Evolutionary conservation across 2,888 invertebrate genomes (phyloP).

Genomic region (Fragum fragum): DNA sequence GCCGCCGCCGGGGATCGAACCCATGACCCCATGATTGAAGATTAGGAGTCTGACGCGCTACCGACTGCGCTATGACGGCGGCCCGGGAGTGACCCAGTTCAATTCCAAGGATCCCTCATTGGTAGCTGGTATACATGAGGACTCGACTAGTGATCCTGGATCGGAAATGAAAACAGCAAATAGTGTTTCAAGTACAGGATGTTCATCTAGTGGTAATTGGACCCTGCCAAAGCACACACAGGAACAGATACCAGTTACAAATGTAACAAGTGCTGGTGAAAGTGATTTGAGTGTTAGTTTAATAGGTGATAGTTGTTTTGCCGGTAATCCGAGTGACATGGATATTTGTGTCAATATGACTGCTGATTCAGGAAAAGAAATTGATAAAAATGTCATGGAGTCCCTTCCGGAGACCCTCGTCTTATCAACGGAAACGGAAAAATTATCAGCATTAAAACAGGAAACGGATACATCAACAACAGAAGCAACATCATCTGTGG

Average conservation of each 20-base stretch:
- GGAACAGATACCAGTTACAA: neutral
- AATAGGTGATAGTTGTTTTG: too few relatives aligned
- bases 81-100: too few relatives aligned
- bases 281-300: too few relatives aligned
- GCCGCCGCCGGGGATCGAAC: too few relatives aligned
- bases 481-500: neutral
- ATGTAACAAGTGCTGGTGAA: too few relatives aligned
- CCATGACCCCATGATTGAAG: too few relatives aligned
- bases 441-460: neutral
- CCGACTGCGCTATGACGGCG: too few relatives aligned
- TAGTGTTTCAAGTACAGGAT: neutral
- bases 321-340: too few relatives aligned
- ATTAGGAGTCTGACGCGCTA: too few relatives aligned
- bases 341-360: too few relatives aligned
- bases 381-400: neutral
- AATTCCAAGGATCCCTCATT: neutral
- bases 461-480: neutral
- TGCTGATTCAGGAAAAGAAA: neutral
- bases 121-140: neutral
- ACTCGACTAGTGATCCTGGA: neutral
- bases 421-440: neutral
- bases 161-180: neutral
- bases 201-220: neutral
- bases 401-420: slow-evolving; percentile 1
- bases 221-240: neutral